Base-by-base conservation (phyloP, 1,140 invertebrate species). In the Amyelois transitella region DNA sequence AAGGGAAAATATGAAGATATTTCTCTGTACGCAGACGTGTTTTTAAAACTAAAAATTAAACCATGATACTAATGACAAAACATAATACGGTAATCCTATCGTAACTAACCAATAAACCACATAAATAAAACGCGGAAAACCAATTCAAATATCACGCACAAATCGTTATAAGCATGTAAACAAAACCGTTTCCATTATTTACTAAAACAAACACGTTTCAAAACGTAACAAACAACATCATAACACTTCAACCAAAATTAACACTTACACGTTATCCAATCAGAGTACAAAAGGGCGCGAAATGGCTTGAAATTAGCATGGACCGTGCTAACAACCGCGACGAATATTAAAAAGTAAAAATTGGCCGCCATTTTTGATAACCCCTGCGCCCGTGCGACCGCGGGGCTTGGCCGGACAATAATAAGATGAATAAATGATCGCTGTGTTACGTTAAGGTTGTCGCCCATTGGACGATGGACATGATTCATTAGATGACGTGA, bases 191-290 rank as follows among this genome's bases (percentile, higher is more conserved):
- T 12, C 7, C 7, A 28, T 28, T 28, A 10, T 10, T 3, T 24
- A 5, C 22, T 24, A 24, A 5, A 24, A 5, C 4, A 38, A 10
- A 32, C 28, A 32, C 28, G 7, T 4, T 53, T 43, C 17, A 48
- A 12, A 12, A n/a, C n/a, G n/a, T n/a, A n/a, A n/a, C n/a, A n/a
- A n/a, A n/a, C n/a, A n/a, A n/a, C n/a, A n/a, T n/a, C 47, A 14
- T 17, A 25, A 14, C 43, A 32, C 21, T 18, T 49, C 18, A 25
- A 7, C 20, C 6, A 6, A 49, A 45, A 53, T 25, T 21, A 28
- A 44, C 52, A 63, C 66, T 64, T 44, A 69, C 66, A 69, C 21
- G 47, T 58, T 28, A 69, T 69, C 57, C 63, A 65, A 58, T 60
- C 57, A 8, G 66, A 69, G n/a, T 69, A 69, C 32, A 69, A 57